Base-by-base conservation (phyloP, 2,888 invertebrate species). In the Eudasyphora cyanicolor region DNA sequence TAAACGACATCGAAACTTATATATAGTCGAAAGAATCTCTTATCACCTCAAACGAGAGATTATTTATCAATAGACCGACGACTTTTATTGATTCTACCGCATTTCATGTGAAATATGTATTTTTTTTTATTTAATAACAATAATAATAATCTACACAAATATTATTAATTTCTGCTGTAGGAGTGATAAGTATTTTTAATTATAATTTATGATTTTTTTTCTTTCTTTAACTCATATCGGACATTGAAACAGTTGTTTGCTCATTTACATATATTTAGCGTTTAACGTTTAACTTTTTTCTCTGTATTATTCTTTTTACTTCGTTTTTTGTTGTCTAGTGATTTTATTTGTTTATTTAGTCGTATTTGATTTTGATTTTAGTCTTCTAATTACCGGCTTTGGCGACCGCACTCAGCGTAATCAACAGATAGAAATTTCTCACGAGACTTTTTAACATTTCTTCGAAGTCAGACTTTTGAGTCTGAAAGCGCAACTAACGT, bases 301-400 rank as follows among this genome's bases (percentile, higher is more conserved):
- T 35, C n/a, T 3, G 10, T 45, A 45, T 45, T 45, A 45, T 45
- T 12, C 3, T 45, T 49, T 24, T 57, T 57, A 24, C 19, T 57
- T 24, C 29, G 14, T 49, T 42, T 69, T 17, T 49, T 69, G 73
- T 49, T 69, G 49, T 49, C 12, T 7, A 17, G n/a, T 38, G 19
- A 42, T 7, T 42, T 29, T 8, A 10, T 57, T 3, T n/a, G 3
- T 67, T 21, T 42, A 19, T 69, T 17, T 54, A 19, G 57, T 12
- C 38, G 17, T 62, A n/a, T 62, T 64, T 71, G 6, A 14, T 71
- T 27, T 74, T 45, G 51, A 51, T 51, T 51, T 21, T 45, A 38
- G 29, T 19, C 27, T 42, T 75, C 42, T 74, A 81, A 79, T 84
- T 84, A 84, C 84, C 84, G 51, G 81, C 84, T 14, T 81, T 81